Percentiles rank a stretch among this genome's conserved stretches.
These are phyloP conservation scores for Margaritifera margaritifera DNA, from an alignment of 2,888 invertebrate species.

Conservation along the genomic window DNA sequence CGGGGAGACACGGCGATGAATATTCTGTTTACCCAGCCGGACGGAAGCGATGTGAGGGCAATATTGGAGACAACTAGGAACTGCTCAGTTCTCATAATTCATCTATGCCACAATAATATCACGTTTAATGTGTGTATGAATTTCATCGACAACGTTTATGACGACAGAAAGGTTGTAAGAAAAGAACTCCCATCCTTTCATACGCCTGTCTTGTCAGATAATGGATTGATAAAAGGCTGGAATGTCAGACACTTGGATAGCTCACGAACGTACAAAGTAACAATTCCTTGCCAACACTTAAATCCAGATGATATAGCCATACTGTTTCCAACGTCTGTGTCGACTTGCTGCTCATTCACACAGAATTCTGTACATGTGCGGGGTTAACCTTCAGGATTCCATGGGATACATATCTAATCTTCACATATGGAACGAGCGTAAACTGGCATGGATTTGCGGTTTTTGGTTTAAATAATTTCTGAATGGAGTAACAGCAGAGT, in stretches of 20 bases:
- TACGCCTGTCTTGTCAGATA: slow-evolving; percentile 4
- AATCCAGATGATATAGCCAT: slow-evolving; percentile 13
- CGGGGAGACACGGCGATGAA: too few relatives aligned
- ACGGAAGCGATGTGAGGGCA: slow-evolving; percentile 9
- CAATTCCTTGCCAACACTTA: slow-evolving; percentile 6
- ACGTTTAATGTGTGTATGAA: slow-evolving; percentile 14
- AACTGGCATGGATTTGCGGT: too few relatives aligned
- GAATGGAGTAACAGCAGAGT: too few relatives aligned
- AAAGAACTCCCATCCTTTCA: slow-evolving; percentile 6
- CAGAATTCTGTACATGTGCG: slow-evolving; percentile 7
- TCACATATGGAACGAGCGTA: too few relatives aligned
- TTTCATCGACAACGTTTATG: slow-evolving; percentile 9
- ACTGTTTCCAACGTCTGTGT: slow-evolving; percentile 16
- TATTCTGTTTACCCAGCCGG: slow-evolving; percentile 1
- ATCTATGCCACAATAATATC: slow-evolving; percentile 1
- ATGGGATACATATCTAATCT: background rate
- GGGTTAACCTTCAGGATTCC: slow-evolving; percentile 7
- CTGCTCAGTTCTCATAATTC: slow-evolving; percentile 7
- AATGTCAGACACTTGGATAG: slow-evolving; percentile 2
- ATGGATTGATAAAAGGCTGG: background rate
- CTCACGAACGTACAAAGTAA: background rate
- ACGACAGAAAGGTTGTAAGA: slow-evolving; percentile 6
- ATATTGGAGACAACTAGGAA: slow-evolving; percentile 3
- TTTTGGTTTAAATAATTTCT: too few relatives aligned
- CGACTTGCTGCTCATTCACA: slow-evolving; percentile 18